phyloP scores from a whole-genome alignment of 1,140 invertebrate species.

The Ectropis grisescens region DNA sequence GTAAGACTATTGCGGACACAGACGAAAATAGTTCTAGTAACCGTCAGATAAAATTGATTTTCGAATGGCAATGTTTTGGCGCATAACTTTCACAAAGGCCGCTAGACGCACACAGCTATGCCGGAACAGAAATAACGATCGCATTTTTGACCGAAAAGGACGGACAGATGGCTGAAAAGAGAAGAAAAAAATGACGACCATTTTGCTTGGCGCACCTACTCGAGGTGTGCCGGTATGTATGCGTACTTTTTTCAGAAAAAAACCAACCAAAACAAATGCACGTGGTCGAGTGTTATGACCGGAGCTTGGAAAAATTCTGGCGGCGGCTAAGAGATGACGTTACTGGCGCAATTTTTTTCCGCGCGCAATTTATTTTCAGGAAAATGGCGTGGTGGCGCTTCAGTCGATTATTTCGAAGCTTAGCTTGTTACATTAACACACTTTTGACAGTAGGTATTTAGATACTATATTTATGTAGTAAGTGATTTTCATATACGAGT shows the following conservation, averaged over 20 bases:
- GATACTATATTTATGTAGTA: too few relatives aligned
- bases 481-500: too few relatives aligned
- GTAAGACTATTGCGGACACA: conserved; percentile 38
- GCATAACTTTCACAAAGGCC: conserved; percentile 33
- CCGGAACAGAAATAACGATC: conserved; percentile 70
- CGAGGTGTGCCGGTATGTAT: conserved; percentile 61
- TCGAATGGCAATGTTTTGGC: conserved; percentile 18
- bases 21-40: conserved; percentile 15
- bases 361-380: conserved; percentile 46
- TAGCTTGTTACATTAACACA: too few relatives aligned
- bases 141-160: conserved; percentile 70
- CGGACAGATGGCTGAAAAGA: conserved; percentile 68
- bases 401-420: too few relatives aligned
- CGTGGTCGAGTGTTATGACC: conserved; percentile 67
- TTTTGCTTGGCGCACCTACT: conserved; percentile 64
- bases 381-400: conserved; percentile 50
- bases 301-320: conserved; percentile 50
- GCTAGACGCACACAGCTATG: conserved; percentile 57
- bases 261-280: conserved; percentile 70
- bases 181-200: conserved; percentile 69
- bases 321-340: conserved; percentile 61
- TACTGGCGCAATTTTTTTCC: conserved; percentile 49
- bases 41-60: conserved; percentile 4
- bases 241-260: conserved; percentile 64
- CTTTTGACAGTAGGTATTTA: too few relatives aligned